Base-by-base conservation (phyloP, 1,140 invertebrate species). In the Anoplophora glabripennis region DNA sequence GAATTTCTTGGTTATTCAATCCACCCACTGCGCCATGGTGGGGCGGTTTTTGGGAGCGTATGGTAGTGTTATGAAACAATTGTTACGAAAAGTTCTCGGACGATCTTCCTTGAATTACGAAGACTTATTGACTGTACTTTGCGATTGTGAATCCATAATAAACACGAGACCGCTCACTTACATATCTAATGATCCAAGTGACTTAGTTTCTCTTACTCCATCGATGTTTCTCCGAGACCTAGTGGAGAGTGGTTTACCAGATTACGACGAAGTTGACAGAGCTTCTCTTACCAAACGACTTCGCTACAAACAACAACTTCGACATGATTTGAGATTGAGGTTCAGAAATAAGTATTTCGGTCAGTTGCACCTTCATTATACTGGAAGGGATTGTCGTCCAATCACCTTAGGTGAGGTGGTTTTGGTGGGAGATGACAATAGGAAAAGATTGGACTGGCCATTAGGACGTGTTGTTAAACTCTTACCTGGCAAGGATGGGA, bases 41-140 rank as follows among this genome's bases (percentile, higher is more conserved):
- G 69, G 76, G 77, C 18, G 78, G 78, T 11, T 73, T 58, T 35
- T 74, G 69, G 63, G 67, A 80, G 54, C 44, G 77, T 7, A 33
- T 81, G n/a, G 66, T 80, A 9, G 49, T 0, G 28, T 77, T 7
- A 45, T 72, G 7, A 77, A 79, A 56, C 44, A 57, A 21, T 41
- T 71, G 21, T 59, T 76, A 34, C 48, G 65, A 7, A 61, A 65
- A 46, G 65, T 63, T 49, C 51, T 77, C 1, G 71, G 71, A 44
- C 63, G 56, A 37, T 61, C 67, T 4, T 46, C 18, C 17, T 46
- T 76, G 14, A 54, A 57, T 46, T 65, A 64, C 33, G 72, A 76
- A 48, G 70, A 75, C 38, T 48, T 78, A 33, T 15, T 47, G 15
- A 78, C 73, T 0, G 28, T 73, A 7, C 34, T 76, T 3, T 69